Conservation (phyloP, 92 coral and sea anemone genomes). For the Umimayanthus kanabou region DNA sequence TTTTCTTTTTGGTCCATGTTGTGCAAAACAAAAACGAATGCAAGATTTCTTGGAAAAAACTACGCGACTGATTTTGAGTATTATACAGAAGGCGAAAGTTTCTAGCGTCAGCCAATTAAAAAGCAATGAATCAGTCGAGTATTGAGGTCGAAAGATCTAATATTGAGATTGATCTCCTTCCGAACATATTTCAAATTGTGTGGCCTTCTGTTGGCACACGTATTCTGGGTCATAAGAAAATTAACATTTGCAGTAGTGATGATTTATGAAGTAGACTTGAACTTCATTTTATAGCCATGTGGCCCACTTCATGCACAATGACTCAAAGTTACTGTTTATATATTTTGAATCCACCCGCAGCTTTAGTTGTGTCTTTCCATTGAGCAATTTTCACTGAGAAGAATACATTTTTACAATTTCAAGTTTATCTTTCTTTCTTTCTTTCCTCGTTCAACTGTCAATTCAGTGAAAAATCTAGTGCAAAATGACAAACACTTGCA, state of each 20-base stretch:
- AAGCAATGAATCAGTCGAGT: constrained; percentile 5
- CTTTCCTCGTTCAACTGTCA: not conserved
- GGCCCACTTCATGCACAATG: not conserved
- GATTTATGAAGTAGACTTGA: not conserved
- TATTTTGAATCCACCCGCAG: not conserved
- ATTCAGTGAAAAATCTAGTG: not conserved
- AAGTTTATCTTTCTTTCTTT: not conserved
- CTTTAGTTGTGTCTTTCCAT: not conserved
- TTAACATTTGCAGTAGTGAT: not conserved
- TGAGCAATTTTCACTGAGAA: constrained; percentile 2
- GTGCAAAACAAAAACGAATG: not conserved
- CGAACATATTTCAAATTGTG: not conserved
- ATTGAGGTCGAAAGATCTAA: not conserved
- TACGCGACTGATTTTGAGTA: not conserved
- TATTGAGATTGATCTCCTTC: not conserved
- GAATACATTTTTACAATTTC: not conserved
- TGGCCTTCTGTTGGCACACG: not conserved
- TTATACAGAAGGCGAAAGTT: not conserved
- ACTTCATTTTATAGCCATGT: constrained; percentile 3
- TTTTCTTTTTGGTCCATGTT: not conserved
- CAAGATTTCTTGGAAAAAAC: not conserved
- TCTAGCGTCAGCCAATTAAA: not conserved
- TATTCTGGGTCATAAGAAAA: not conserved
- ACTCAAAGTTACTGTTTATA: constrained; percentile 6
- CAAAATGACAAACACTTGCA: not conserved